Evolutionary conservation across 2,113 vertebrate species (phyloP), one percentile per base, ranked within the genome.

Genomic region (Nyctibius bracteatus): DNA sequence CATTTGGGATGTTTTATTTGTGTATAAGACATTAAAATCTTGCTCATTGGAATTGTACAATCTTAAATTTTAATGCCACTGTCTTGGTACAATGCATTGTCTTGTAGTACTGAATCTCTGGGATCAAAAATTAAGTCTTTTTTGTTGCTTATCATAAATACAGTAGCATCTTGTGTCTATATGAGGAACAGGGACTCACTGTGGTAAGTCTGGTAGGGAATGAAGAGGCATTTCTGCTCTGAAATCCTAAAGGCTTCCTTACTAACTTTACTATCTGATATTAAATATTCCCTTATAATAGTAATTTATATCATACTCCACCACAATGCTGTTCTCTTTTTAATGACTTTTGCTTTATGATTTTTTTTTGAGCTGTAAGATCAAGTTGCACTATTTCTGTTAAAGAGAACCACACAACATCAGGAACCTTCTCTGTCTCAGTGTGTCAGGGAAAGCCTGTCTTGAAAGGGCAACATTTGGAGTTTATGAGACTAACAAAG

Each of bases 221-320:
- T 8, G 6, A 59, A 59, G 43, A 58, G 1, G 0, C 1, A 41
- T 81, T 75, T 81, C n/a, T 79, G 2, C 11, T 62, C 7, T 49
- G 65, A 75, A 92, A 71, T 62, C 17, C 21, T 47, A 65, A 67
- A n/a, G 7, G 10, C 5, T 71, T 46, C 14, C 2, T n/a, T 77
- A 43, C 21, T 58, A 79, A 66, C 17, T 71, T 68, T 70, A 27
- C 5, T 12, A 12, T 37, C 10, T 58, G 19, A 39, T 89, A 65
- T 28, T 67, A 88, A 67, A 52, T 80, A 49, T 35, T 7, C 3
- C 13, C 11, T 68, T 71, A 22, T 31, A 52, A 49, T 18, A n/a
- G 23, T 20, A 0, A 43, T 47, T 61, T 33, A 8, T 33, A 49
- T 61, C 24, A 35, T 39, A 12, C 9, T 47, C 2, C 0, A 9